Evolutionary conservation across 2,797 vertebrate species (phyloP).

Genomic region (Hyperoplus lanceolatus): DNA sequence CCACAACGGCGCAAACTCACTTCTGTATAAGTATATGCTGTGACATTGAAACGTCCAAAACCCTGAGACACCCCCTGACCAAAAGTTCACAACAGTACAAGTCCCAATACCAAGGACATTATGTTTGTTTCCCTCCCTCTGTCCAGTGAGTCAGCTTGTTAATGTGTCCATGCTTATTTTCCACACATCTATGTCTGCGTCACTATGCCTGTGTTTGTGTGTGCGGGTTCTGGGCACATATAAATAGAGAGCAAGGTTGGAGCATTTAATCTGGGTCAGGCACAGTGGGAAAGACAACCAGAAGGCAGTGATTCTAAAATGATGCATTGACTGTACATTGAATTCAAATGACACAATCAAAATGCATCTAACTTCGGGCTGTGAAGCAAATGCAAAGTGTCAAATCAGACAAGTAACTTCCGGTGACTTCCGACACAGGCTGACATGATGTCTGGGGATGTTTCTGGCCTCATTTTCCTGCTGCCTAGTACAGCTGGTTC

Average conservation of each 20-base stretch:
- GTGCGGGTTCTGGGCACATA: slow-evolving; percentile 24
- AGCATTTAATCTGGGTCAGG: slow-evolving; percentile 52
- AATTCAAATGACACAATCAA: not conserved
- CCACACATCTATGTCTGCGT: slow-evolving; percentile 18
- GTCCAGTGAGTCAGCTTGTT: slow-evolving; percentile 30
- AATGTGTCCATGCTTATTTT: not conserved
- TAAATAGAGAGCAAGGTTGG: slow-evolving; percentile 39
- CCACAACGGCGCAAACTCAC: no score
- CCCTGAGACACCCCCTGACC: not conserved
- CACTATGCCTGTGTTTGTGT: slow-evolving; percentile 13
- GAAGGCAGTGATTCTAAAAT: slow-evolving; percentile 40
- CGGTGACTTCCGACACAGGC: slow-evolving; percentile 16
- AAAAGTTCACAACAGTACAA: not conserved
- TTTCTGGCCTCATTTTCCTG: not conserved
- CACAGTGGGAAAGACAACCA: slow-evolving; percentile 34
- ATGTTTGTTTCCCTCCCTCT: not conserved
- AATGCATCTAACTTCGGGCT: not conserved
- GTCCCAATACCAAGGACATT: not conserved
- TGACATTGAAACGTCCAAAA: not conserved
- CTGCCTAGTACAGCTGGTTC: slow-evolving; percentile 2
- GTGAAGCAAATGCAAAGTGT: slow-evolving; percentile 8
- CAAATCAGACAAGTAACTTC: slow-evolving; percentile 23
- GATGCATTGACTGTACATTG: not conserved
- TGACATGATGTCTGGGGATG: slow-evolving; percentile 16
- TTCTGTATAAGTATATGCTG: no score